These are phyloP conservation scores for Lasiurus cinereus DNA, from an alignment of 2,113 vertebrate genomes.

Conservation along the genomic window DNA sequence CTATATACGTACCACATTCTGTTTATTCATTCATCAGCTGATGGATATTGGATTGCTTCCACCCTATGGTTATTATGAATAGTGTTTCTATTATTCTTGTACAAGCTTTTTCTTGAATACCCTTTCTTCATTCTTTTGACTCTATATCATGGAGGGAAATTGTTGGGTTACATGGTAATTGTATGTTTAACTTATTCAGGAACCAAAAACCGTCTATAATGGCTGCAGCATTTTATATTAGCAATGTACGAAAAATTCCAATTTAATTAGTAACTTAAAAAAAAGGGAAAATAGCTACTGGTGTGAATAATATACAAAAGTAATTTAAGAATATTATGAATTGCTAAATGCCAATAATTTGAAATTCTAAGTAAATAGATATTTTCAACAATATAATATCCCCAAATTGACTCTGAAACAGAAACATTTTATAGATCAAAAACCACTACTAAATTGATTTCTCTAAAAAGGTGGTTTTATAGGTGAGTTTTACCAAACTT, in stretches of 20 bases:
- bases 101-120: not conserved
- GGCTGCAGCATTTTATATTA: not conserved
- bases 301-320: not conserved
- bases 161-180: not conserved
- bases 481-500: not conserved
- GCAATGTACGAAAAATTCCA: not conserved
- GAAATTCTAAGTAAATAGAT: not conserved
- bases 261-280: not conserved
- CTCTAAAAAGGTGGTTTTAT: not conserved
- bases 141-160: not conserved
- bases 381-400: not conserved
- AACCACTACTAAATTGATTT: not conserved
- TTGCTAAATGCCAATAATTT: not conserved
- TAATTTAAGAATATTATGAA: not conserved
- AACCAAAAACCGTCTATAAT: not conserved
- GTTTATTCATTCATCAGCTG: not conserved
- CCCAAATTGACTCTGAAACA: not conserved
- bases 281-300: not conserved
- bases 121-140: not conserved
- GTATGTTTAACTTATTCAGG: not conserved
- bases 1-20: not conserved
- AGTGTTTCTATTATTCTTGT: not conserved
- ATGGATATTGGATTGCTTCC: not conserved
- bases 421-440: constrained; percentile 10
- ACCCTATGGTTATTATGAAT: not conserved